Evolutionary conservation across 2,888 invertebrate genomes (phyloP), one percentile per base, ranked within the genome.

Genomic region (Fragum whitleyi): DNA sequence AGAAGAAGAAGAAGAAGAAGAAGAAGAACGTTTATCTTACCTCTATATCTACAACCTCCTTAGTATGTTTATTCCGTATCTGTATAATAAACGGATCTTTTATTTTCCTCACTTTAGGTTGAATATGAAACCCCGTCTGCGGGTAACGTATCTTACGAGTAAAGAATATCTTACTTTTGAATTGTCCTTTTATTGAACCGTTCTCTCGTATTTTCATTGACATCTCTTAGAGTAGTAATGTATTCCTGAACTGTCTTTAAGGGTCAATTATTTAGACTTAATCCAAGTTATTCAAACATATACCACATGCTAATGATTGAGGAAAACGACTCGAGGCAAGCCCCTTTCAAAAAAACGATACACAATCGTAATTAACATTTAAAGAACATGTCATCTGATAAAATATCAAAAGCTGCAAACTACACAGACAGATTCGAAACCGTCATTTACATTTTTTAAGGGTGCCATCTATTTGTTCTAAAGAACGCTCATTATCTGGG

Each of bases 21-120:
- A 36, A 36, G 32, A 36, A 36, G 9, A 36, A 36, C 9, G n/a
- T n/a, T n/a, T n/a, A n/a, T 57, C 61, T 21, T 75, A 82, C 78
- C 81, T 82, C 81, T 53, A 82, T 78, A 62, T 82, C 81, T 7
- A 82, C 81, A 5, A 82, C 32, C 47, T 82, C 81, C 55, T 78
- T 82, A 1, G 81, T 82, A 32, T 82, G 57, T 65, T 82, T 82
- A 61, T 82, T 82, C 68, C 81, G 62, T 23, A 82, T 82, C 51
- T 80, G 75, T 23, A 80, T 72, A 6, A 77, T 26, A 28, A 74
- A 79, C 1, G 79, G 79, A 26, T 77, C 77, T 39, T 70, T 71
- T 9, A 68, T 69, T 51, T 47, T 76, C 53, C 65, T 5, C 11
- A 29, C 29, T 65, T 65, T 65, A 2, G 65, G 65, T 16, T 23